Evolutionary conservation across 2,113 vertebrate species (phyloP), one percentile per base, ranked within the genome.

Genomic region (Sterna hirundo): DNA sequence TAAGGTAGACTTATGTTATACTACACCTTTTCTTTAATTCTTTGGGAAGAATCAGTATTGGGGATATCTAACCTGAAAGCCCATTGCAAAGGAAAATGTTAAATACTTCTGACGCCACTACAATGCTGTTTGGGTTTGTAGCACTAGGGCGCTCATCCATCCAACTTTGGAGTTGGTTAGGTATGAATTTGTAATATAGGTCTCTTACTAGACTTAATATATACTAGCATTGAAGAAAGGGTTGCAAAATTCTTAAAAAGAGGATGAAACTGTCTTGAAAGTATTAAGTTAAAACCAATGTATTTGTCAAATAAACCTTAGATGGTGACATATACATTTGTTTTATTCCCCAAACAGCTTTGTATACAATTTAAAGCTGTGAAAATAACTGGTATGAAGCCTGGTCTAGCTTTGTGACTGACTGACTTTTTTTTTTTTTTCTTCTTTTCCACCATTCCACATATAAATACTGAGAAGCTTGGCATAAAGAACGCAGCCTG

Each of bases 401-500:
- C 96, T 95, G 96, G 71, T 97, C 95, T 97, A 96, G 96, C 96
- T 97, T 96, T 97, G 95, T 96, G 88, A 96, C 92, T 94, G 93
- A 97, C 46, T 83, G 61, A 77, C 34, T 80, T 52, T 51, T 62
- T 40, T 42, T 30, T n/a, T 64, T 78, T 70, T 86, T 82, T 51
- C 51, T 62, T 61, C 81, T 65, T 86, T 2, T 3, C 49, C 42
- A 83, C 90, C 94, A 94, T 96, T 97, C 92, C 95, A 90, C 97
- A 64, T 98, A 97, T 97, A 98, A 98, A 98, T 98, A 98, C 96
- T 91, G 97, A 98, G 97, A 97, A 97, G 95, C 95, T 97, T 97
- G 95, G 95, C 97, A 97, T 98, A 98, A 98, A 98, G 97, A 98
- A 98, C 21, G 61, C 95, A 98, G 98, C 98, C 98, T 96, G 96